Percentiles rank a stretch among this genome's conserved stretches.
Conservation (phyloP, 2,113 vertebrate genomes). For the Erythrolamprus reginae region DNA sequence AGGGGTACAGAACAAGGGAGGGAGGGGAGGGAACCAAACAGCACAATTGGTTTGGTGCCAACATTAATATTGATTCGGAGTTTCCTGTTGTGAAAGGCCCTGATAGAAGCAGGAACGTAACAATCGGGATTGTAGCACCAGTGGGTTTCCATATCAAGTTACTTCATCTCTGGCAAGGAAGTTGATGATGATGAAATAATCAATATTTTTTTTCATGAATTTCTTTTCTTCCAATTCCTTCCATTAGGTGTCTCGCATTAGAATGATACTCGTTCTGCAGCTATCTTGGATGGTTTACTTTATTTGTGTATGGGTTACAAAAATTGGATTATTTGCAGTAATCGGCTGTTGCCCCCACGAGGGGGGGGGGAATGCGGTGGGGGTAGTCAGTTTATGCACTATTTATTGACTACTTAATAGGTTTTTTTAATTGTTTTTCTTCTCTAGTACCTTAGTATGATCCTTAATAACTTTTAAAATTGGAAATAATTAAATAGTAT, state of each 20-base stretch:
- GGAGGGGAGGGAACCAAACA: not conserved
- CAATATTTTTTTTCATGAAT: not conserved
- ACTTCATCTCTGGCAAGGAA: not conserved
- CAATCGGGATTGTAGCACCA: not conserved
- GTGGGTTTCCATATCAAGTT: not conserved
- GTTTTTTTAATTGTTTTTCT: too few species aligned
- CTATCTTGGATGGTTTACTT: not conserved
- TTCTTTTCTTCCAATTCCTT: not conserved
- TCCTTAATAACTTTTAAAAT: too few species aligned
- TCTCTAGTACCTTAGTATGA: too few species aligned
- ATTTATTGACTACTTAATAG: too few species aligned
- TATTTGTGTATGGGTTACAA: not conserved
- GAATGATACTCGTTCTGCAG: not conserved
- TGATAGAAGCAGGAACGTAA: accelerated
- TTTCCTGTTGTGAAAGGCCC: not conserved
- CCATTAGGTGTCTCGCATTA: not conserved
- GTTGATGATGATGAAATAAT: not conserved
- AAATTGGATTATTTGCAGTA: too few species aligned
- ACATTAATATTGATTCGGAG: not conserved
- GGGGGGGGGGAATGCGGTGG: too few species aligned
- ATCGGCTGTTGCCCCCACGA: too few species aligned
- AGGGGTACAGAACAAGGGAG: not conserved
- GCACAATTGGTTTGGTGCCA: not conserved
- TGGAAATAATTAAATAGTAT: too few species aligned
- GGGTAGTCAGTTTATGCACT: too few species aligned